Base-by-base conservation (phyloP, 2,113 vertebrate species). In the Aphelocoma coerulescens region DNA sequence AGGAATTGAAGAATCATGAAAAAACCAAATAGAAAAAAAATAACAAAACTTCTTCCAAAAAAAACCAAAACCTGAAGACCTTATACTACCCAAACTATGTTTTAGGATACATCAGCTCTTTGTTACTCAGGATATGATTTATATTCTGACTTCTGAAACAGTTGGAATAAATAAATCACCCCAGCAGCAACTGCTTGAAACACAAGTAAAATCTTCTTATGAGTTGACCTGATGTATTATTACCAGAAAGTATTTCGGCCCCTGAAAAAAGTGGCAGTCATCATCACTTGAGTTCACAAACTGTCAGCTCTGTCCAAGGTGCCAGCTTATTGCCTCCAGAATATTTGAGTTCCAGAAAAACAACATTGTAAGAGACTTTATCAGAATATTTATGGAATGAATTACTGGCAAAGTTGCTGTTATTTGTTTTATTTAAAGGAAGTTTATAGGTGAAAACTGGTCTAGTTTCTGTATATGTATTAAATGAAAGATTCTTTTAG, bases 361-460 rank as follows among this genome's bases (percentile, higher is more conserved):
- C 18, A 75, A 80, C 7, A 24, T 28, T 71, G 20, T 82, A 55
- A 81, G 59, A 44, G 32, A 61, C 72, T 94, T 93, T 48, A 83
- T 43, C 24, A 59, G 49, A 89, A 79, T 66, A 73, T 54, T 95
- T 96, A 87, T 87, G 7, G 94, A 75, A 69, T 17, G 0, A 54
- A 71, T 69, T 77, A 39, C 22, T 65, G 33, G 17, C 27, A 59
- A 86, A 83, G 13, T 49, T 58, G 10, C 11, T 69, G 21, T 39
- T 71, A 6, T 54, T 93, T 16, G 3, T 80, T 93, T 80, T 66
- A 73, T 48, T 26, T 79, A 51, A 85, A 66, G 30, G 28, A 86
- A 72, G 27, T 86, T 95, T 72, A 84, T 39, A 71, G 85, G 72
- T 84, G 49, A 93, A 93, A 93, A 92, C 39, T 52, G 84, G 69